Evolutionary conservation across 2,113 vertebrate species (phyloP).

Genomic region (Pipra filicauda): DNA sequence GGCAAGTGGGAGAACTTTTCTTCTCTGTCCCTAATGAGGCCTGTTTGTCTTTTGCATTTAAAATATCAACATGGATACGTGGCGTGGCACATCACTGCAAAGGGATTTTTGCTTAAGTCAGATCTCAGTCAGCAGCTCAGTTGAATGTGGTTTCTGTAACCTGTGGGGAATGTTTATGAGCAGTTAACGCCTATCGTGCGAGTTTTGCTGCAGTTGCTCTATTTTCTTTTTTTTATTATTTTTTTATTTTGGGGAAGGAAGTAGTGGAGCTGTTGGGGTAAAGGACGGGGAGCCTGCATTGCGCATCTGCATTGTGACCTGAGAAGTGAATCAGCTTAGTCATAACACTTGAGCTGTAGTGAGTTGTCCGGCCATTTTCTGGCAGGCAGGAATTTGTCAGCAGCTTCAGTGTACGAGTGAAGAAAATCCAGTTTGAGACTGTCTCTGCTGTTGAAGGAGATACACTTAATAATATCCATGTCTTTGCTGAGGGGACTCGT

Average conservation of each 20-base stretch:
- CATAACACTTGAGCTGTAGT: background rate
- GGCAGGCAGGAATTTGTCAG: background rate
- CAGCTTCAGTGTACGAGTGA: background rate
- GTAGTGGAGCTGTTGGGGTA: background rate
- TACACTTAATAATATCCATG: background rate
- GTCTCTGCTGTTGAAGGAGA: background rate
- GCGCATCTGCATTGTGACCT: fast-evolving
- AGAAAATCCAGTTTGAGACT: background rate
- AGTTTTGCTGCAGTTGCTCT: background rate
- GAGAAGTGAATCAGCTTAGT: background rate
- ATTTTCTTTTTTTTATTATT: background rate
- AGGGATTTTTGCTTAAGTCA: constrained; percentile 24
- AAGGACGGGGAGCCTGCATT: background rate
- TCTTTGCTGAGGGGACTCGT: background rate
- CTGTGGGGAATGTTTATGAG: background rate
- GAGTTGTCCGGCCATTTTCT: background rate
- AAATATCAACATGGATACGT: background rate
- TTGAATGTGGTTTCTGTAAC: background rate
- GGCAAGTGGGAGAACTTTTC: background rate
- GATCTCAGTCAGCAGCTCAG: background rate
- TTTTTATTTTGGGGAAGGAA: background rate
- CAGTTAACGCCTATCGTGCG: background rate
- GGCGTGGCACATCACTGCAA: background rate
- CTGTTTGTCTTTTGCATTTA: background rate
- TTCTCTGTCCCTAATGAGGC: background rate